Conservation (phyloP, 2,888 invertebrate genomes). For the Lithophane ornitopus region DNA sequence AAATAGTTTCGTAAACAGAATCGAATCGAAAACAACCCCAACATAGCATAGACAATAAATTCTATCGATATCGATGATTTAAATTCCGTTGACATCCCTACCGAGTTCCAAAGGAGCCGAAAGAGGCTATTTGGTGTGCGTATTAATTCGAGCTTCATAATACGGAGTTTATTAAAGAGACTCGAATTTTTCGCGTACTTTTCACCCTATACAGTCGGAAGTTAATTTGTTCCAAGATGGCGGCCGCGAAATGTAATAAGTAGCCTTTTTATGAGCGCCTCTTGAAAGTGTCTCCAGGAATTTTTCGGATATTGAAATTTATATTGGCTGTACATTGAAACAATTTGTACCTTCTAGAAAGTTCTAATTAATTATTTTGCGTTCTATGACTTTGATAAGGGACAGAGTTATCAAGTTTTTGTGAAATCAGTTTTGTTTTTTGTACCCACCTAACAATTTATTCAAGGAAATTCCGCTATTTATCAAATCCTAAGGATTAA, state of each 20-base stretch:
- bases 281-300: conserved; percentile 51
- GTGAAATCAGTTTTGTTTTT: neutral
- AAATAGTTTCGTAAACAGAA: neutral
- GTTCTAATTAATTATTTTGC: conserved; percentile 49
- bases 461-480: neutral
- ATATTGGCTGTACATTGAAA: conserved; percentile 46
- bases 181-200: conserved; percentile 77
- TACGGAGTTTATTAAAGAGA: conserved; percentile 82
- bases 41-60: conserved; percentile 1
- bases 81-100: conserved; percentile 65
- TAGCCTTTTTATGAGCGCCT: conserved; percentile 63
- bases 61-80: conserved; percentile 60
- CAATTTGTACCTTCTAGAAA: conserved; percentile 21
- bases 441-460: too few relatives aligned
- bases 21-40: neutral
- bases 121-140: conserved; percentile 71
- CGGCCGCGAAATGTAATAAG: conserved; percentile 67
- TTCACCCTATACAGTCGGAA: conserved; percentile 69
- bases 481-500: neutral
- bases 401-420: conserved; percentile 1
- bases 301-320: conserved; percentile 56
- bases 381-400: conserved; percentile 17
- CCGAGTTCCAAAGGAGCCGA: conserved; percentile 49
- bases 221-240: conserved; percentile 73
- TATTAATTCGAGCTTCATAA: conserved; percentile 80